Conservation (phyloP, 1,140 invertebrate genomes). For the Heliconius himera region DNA sequence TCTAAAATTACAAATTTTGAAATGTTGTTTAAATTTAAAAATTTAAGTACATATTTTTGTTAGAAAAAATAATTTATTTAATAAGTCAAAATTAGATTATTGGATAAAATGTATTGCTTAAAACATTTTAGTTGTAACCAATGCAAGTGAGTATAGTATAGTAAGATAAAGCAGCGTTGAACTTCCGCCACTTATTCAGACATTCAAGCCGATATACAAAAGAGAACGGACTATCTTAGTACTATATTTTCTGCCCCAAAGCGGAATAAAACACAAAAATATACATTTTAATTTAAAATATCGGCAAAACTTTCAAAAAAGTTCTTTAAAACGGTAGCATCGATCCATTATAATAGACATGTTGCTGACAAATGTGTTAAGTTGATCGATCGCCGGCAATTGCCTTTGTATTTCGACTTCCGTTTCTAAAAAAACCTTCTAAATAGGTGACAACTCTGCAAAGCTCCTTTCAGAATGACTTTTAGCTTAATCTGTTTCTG, state of each 20-base stretch:
- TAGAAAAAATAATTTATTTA: not conserved
- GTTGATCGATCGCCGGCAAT: conserved; percentile 26
- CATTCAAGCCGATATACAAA: too few relatives aligned
- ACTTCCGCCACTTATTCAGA: too few relatives aligned
- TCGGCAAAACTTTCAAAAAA: not conserved
- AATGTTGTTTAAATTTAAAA: not conserved
- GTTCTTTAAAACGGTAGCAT: conserved; percentile 21
- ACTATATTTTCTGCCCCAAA: too few relatives aligned
- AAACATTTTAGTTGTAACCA: too few relatives aligned
- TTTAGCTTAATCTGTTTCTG: not conserved
- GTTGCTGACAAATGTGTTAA: conserved; percentile 26
- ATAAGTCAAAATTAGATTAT: too few relatives aligned
- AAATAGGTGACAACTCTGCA: conserved; percentile 6
- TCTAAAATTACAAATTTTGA: not conserved
- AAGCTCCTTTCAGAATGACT: not conserved
- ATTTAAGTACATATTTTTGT: not conserved
- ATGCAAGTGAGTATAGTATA: too few relatives aligned
- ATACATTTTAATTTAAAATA: not conserved
- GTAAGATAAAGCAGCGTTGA: too few relatives aligned
- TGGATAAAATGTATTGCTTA: too few relatives aligned
- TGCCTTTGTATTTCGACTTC: conserved; percentile 12
- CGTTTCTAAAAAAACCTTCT: not conserved
- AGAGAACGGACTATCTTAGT: too few relatives aligned
- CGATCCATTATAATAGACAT: conserved; percentile 28
- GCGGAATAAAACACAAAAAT: not conserved